A percentile compares a stretch with the other conserved stretches of the same genome.
phyloP scores from a whole-genome alignment of 2,113 vertebrate genomes.

The Gnathonemus longibarbis region DNA sequence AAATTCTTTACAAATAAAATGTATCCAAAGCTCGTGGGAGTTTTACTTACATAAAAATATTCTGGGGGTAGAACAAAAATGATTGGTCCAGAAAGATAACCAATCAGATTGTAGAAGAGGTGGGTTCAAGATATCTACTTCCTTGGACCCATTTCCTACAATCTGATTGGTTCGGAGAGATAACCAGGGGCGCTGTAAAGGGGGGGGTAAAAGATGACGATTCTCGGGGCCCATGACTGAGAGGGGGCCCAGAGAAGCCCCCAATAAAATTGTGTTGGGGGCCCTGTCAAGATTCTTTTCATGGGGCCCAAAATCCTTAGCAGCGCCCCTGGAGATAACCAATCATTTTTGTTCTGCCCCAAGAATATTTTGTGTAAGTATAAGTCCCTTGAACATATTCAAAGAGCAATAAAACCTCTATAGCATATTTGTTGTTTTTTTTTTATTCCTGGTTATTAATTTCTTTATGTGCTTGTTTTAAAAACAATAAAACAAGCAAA shows the following conservation, averaged over 20 bases:
- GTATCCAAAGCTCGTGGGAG: neutral
- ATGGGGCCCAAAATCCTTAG: no score
- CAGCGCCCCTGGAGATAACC: no score
- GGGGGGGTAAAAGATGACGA: no score
- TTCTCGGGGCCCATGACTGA: no score
- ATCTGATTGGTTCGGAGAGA: no score
- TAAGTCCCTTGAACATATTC: neutral
- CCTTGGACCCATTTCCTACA: neutral
- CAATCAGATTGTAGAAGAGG: no score
- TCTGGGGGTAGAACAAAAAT: no score
- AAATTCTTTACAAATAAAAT: neutral
- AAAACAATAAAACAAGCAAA: neutral
- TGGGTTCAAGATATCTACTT: neutral
- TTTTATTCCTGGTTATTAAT: neutral
- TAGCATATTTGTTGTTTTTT: neutral
- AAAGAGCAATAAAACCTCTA: neutral
- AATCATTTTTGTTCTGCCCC: neutral
- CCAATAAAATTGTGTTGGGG: no score
- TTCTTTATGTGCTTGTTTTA: neutral
- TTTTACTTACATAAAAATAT: neutral
- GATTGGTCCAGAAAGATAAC: no score
- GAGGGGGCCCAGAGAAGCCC: no score
- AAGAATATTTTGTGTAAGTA: neutral
- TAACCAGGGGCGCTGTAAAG: no score
- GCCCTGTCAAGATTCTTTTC: no score